A percentile compares a stretch with the other conserved stretches of the same genome.
phyloP scores from a whole-genome alignment of 35 echinoderm and acorn worm genomes.

The Amphiura filiformis region DNA sequence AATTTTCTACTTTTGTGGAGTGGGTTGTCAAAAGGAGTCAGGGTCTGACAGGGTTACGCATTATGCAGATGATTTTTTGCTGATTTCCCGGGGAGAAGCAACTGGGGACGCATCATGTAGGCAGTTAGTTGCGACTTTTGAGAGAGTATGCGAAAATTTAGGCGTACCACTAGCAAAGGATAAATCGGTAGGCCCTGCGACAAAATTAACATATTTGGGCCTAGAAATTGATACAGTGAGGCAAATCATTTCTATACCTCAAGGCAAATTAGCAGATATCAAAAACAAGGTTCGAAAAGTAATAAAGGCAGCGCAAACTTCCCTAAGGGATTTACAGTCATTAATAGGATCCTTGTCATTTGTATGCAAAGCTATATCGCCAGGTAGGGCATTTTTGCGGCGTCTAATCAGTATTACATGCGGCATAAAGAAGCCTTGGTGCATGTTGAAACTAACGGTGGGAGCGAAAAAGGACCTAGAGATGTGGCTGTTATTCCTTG shows the following conservation, averaged over 20 bases:
- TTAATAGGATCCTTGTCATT: constrained; percentile 12
- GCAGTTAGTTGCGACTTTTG: background rate
- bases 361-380: constrained; percentile 32
- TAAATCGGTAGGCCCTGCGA: background rate
- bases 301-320: background rate
- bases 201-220: background rate
- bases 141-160: background rate
- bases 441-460: background rate
- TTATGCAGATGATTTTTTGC: background rate
- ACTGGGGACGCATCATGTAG: background rate
- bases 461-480: constrained; percentile 19
- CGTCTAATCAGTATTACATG: constrained; percentile 20
- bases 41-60: background rate
- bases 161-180: too few species aligned
- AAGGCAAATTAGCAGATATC: background rate
- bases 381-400: constrained; percentile 19
- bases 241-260: background rate
- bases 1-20: constrained; percentile 4
- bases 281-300: background rate
- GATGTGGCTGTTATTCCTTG: constrained; percentile 9
- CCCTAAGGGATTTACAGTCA: background rate
- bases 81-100: background rate
- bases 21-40: background rate
- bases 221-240: constrained; percentile 34
- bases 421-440: background rate